Evolutionary conservation across 1,140 invertebrate species (phyloP), one percentile per base, ranked within the genome.

Genomic region (Drosophila bifasciata): DNA sequence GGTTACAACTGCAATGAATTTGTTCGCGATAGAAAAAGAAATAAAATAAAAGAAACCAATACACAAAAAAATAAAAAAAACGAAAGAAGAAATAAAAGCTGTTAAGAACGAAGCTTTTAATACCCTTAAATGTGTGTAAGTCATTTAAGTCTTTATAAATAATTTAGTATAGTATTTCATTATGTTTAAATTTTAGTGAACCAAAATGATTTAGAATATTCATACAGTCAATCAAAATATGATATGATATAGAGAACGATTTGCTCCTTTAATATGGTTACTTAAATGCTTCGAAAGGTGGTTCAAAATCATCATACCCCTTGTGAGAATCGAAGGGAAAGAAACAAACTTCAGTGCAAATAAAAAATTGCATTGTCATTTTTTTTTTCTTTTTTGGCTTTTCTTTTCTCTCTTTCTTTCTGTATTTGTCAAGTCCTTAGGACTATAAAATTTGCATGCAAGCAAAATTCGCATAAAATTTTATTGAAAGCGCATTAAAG

Each of bases 1-100:
- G 78, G 61, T 83, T 78, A 86, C 83, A 88, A 81, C 83, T 86
- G 83, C 83, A 86, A 88, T 86, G 83, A 86, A 86, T 86, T 86
- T 77, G 80, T 72, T 66, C 68, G 83, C 81, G 78, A 86, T 70
- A 86, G 77, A 81, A 77, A 68, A 71, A 50, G 58, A 74, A 84
- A 81, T 81, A 81, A 86, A 86, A 85, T 63, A 76, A 80, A 79
- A 52, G 78, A 64, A 61, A 13, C 32, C 32, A 25, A 46, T 16
- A 36, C 59, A 55, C 13, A 8, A 23, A 39, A 1, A 40, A 17
- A 1, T 11, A 8, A 7, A 5, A 15, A 15, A 11, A 57, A 16
- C 36, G 16, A 36, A 64, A 55, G 13, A 7, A 23, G 11, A 6
- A 6, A 3, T 11, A 11, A 11, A 7, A 7, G 5, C 58, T n/a